Percentiles rank a stretch among this genome's conserved stretches.
Conservation (phyloP, 2,113 vertebrate species). For the Gracilinanus agilis region DNA sequence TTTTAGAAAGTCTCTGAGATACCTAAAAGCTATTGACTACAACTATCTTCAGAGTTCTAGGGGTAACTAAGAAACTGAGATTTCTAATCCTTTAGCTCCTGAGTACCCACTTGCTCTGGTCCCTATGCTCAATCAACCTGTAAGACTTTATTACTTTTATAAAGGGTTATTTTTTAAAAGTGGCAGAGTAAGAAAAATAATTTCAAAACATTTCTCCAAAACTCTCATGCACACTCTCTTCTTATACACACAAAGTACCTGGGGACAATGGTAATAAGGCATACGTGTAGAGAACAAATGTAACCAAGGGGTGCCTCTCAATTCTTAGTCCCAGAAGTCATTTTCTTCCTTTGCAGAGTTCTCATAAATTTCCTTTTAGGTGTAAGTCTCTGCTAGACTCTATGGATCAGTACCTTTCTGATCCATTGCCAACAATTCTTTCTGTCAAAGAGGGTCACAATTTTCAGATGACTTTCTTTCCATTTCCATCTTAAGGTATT, state of each 20-base stretch:
- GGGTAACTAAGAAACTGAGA: neutral
- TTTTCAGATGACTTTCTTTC: neutral
- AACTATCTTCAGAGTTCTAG: neutral
- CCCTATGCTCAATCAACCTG: neutral
- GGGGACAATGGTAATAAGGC: neutral
- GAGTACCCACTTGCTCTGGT: neutral
- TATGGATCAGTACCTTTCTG: neutral
- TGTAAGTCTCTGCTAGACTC: neutral
- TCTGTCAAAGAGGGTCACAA: neutral
- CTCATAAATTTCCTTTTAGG: neutral
- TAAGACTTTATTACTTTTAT: neutral
- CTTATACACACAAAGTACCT: neutral
- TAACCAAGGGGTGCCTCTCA: neutral
- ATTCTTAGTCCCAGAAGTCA: neutral
- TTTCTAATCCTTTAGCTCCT: neutral
- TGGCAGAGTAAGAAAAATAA: neutral
- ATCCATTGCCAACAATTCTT: neutral
- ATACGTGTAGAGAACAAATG: neutral
- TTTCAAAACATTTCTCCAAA: neutral
- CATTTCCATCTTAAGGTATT: neutral
- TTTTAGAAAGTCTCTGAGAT: neutral
- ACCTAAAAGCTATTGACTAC: neutral
- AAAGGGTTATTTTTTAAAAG: neutral
- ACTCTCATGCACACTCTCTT: neutral
- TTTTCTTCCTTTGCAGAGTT: neutral